phyloP scores from a whole-genome alignment of 1,140 invertebrate species.

The honey bee (Apis mellifera) region Amel_HAv3.1 CM009941.2:10593501-10594000 shows the following conservation, averaged over 20 bases:
- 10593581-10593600: constrained; percentile 56
- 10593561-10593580: constrained; percentile 76
- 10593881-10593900: background rate
- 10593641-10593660: constrained; percentile 80
- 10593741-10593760: constrained; percentile 75
- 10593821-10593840: background rate
- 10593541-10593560: constrained; percentile 79
- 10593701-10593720: constrained; percentile 77
- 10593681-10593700: constrained; percentile 78
- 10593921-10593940: background rate
- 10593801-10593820: constrained; percentile 43
- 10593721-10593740: constrained; percentile 75
- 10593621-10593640: constrained; percentile 69
- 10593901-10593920: background rate
- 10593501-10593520: constrained; percentile 64
- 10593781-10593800: constrained; percentile 77
- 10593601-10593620: constrained; percentile 5
- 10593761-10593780: constrained; percentile 77
- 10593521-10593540: constrained; percentile 71
- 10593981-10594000: too few relatives aligned
- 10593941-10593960: too few relatives aligned
- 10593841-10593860: too few relatives aligned
- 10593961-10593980: too few relatives aligned
- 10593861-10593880: background rate
- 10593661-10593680: constrained; percentile 81